phyloP scores from a whole-genome alignment of 2,113 vertebrate genomes.

The Orientallactaga bullata region DNA sequence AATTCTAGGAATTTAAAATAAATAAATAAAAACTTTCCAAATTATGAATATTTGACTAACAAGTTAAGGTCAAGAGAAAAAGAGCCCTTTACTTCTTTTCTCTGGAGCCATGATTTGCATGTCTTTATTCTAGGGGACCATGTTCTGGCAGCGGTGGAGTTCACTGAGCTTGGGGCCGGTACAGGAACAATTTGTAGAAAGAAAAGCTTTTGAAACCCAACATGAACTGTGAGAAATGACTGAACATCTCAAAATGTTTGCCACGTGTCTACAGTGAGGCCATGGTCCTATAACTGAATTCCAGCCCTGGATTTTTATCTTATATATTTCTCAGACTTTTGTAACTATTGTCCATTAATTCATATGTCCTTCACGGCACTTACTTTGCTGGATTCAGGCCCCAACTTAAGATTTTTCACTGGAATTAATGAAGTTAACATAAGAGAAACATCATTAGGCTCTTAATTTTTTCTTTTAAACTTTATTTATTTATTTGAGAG shows the following conservation, averaged over 20 bases:
- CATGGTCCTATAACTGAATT: neutral
- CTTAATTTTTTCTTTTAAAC: too few relatives aligned
- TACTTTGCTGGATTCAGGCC: neutral
- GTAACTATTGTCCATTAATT: conserved; percentile 26
- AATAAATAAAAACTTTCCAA: neutral
- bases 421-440: conserved; percentile 8
- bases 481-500: too few relatives aligned
- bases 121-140: neutral
- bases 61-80: neutral
- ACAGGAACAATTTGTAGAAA: neutral
- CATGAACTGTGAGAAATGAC: neutral
- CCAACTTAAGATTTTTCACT: neutral
- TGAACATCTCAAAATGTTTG: conserved; percentile 12
- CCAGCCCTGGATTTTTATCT: neutral
- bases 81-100: neutral
- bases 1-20: neutral
- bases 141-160: too few relatives aligned
- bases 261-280: neutral
- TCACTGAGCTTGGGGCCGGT: neutral
- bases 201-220: conserved; percentile 6
- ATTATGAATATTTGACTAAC: neutral
- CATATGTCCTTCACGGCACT: neutral
- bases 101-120: conserved; percentile 7
- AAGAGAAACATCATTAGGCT: neutral
- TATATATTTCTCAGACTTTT: neutral